Conservation (phyloP, 2,888 invertebrate genomes). For the Carterocephalus palaemon region DNA sequence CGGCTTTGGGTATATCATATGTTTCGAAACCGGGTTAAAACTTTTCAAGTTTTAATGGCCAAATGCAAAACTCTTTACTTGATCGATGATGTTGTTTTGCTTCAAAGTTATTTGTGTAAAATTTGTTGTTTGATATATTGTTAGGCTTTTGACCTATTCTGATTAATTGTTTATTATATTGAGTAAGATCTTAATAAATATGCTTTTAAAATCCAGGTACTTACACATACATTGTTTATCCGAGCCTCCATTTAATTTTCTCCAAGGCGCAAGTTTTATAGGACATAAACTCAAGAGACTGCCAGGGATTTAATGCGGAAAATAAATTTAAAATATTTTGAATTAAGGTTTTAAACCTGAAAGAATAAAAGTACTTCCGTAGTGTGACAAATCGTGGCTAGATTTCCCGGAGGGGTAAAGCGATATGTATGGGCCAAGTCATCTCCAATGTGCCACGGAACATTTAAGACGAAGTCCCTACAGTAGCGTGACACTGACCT, state of each 20-base stretch:
- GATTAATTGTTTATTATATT: no score
- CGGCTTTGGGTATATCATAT: conserved; percentile 38
- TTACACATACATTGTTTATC: not conserved
- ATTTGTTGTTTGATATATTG: no score
- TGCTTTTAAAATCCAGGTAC: not conserved
- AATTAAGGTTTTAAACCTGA: conserved; percentile 3
- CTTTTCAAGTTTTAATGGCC: conserved; percentile 53
- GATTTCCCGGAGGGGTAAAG: conserved; percentile 30
- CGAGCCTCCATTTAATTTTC: conserved; percentile 1
- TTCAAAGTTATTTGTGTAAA: no score
- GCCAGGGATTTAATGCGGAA: not conserved
- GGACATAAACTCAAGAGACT: conserved; percentile 6
- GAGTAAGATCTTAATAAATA: not conserved
- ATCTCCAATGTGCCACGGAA: conserved; percentile 50
- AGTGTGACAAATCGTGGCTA: conserved; percentile 27
- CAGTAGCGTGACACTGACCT: conserved; percentile 47
- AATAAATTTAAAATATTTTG: conserved; percentile 15
- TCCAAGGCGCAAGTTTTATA: not conserved
- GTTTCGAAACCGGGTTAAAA: conserved; percentile 39
- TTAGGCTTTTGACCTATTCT: no score
- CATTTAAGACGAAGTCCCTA: conserved; percentile 46
- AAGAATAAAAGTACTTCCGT: conserved; percentile 11
- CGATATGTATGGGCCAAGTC: conserved; percentile 53
- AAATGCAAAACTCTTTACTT: conserved; percentile 58
- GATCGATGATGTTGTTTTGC: conserved; percentile 36